Conservation (phyloP, 2,113 vertebrate species). For the Psilopsiagon aurifrons region DNA sequence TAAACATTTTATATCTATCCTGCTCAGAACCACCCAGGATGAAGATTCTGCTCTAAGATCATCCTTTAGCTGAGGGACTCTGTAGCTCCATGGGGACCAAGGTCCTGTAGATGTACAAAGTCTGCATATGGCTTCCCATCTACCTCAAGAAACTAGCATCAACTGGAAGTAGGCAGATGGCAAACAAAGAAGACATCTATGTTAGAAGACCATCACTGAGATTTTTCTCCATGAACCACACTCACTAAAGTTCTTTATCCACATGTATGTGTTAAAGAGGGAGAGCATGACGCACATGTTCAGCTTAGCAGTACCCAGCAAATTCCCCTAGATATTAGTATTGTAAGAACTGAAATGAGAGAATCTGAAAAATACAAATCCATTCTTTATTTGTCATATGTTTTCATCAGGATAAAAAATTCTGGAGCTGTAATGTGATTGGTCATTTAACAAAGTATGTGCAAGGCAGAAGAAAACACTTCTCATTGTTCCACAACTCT, state of each 20-base stretch:
- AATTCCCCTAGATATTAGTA: background rate
- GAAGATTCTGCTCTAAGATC: background rate
- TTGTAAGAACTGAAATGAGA: background rate
- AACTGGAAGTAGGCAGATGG: background rate
- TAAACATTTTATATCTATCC: background rate
- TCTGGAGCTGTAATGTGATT: background rate
- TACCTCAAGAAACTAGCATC: background rate
- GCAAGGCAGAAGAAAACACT: background rate
- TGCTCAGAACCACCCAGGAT: background rate
- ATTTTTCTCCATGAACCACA: background rate
- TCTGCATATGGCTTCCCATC: background rate
- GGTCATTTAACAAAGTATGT: background rate
- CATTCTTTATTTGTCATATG: background rate
- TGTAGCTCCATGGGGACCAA: background rate
- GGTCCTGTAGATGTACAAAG: background rate
- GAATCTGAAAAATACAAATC: background rate
- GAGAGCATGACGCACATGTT: background rate
- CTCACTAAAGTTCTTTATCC: background rate
- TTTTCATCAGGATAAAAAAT: constrained; percentile 4
- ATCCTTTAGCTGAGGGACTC: background rate
- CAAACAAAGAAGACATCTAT: background rate
- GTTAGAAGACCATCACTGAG: background rate
- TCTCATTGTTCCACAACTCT: background rate
- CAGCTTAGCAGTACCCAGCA: background rate
- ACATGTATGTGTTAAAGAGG: background rate